phyloP scores from a whole-genome alignment of 2,888 invertebrate species.

The Anoplius nigerrimus region DNA sequence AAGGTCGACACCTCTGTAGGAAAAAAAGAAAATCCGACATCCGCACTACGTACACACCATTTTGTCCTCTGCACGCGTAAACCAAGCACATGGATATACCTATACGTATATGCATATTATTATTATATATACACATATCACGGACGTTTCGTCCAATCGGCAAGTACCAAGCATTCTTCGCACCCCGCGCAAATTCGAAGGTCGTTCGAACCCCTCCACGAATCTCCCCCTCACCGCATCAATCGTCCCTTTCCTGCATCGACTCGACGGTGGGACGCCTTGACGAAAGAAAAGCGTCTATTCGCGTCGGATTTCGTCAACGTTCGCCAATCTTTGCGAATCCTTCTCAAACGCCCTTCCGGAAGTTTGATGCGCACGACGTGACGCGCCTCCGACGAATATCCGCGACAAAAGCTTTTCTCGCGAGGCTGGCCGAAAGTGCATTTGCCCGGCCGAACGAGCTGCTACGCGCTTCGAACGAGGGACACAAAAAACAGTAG shows the following conservation, averaged over 20 bases:
- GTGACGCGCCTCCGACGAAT: neutral
- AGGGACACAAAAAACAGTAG: too few species aligned
- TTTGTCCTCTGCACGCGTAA: constrained; percentile 10
- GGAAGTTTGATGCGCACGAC: neutral
- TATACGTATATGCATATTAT: too few species aligned
- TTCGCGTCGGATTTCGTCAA: constrained; percentile 1
- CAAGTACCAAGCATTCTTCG: too few species aligned
- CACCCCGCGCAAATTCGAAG: constrained; percentile 22
- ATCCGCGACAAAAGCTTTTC: too few species aligned
- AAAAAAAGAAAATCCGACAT: constrained; percentile 19
- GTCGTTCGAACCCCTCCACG: constrained; percentile 37
- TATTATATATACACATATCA: too few species aligned
- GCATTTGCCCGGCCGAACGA: too few species aligned
- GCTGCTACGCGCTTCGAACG: too few species aligned
- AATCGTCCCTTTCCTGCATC: neutral
- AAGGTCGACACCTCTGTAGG: constrained; percentile 43
- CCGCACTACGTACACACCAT: constrained; percentile 11
- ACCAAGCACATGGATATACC: constrained; percentile 25
- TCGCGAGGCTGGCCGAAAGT: too few species aligned
- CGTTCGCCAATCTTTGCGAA: constrained; percentile 5
- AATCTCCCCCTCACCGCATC: constrained; percentile 4
- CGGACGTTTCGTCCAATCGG: neutral
- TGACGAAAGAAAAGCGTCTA: constrained; percentile 3
- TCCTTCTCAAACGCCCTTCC: neutral
- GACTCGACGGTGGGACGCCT: constrained; percentile 22